Evolutionary conservation across 2,797 vertebrate species (phyloP).

Genomic region (Sphenodon punctatus): DNA sequence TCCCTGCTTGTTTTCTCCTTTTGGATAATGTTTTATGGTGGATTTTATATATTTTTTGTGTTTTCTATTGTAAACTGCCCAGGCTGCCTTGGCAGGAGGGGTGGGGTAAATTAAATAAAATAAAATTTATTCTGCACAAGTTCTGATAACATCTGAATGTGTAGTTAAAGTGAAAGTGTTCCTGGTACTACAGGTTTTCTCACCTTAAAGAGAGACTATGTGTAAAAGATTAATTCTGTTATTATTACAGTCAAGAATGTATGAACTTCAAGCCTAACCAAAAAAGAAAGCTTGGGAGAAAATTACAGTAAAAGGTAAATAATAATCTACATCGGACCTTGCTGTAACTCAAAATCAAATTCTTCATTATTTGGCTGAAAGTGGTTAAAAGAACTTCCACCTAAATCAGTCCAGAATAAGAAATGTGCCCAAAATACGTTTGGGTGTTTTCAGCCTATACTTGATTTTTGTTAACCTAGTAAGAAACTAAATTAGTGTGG

Average conservation of each 20-base stretch:
- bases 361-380: constrained; percentile 39
- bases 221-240: not conserved
- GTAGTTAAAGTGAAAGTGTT: not conserved
- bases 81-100: too few species aligned
- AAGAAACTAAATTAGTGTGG: constrained; percentile 36
- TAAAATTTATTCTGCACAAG: too few species aligned
- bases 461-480: too few species aligned
- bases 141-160: not conserved
- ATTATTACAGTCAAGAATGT: rapidly evolving
- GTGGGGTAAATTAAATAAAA: too few species aligned
- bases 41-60: too few species aligned
- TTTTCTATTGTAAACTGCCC: too few species aligned
- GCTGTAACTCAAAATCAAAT: not conserved
- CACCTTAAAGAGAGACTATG: not conserved
- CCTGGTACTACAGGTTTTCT: not conserved
- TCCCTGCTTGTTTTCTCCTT: too few species aligned
- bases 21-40: too few species aligned
- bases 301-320: not conserved
- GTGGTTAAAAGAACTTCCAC: constrained; percentile 25
- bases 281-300: not conserved
- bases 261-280: not conserved
- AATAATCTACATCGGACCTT: not conserved
- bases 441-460: constrained; percentile 39
- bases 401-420: constrained; percentile 35
- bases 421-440: constrained; percentile 51